phyloP scores from a whole-genome alignment of 2,113 vertebrate species.

The Pseudopipra pipra region DNA sequence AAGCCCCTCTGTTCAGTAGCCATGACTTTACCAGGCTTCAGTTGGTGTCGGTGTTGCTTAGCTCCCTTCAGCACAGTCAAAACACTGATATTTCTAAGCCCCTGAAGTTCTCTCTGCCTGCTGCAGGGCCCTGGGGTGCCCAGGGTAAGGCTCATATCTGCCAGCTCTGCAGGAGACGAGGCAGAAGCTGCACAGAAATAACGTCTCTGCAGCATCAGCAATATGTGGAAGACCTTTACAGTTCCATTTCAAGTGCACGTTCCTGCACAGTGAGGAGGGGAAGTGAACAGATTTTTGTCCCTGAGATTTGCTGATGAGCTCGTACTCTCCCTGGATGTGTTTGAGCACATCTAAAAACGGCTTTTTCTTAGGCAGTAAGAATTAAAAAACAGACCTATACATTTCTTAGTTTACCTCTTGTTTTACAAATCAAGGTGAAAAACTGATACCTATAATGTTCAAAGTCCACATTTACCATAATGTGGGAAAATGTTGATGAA shows the following conservation, averaged over 20 bases:
- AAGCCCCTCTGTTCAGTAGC: not conserved
- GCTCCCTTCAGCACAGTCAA: not conserved
- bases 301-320: not conserved
- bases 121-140: not conserved
- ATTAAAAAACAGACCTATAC: not conserved
- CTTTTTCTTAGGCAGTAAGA: not conserved
- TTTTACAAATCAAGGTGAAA: not conserved
- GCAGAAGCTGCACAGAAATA: not conserved
- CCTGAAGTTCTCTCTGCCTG: not conserved
- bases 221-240: not conserved
- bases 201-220: not conserved
- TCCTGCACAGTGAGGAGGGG: not conserved
- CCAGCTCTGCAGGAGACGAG: not conserved
- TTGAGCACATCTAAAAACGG: not conserved
- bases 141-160: not conserved
- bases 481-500: not conserved
- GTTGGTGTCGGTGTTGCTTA: not conserved
- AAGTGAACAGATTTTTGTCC: not conserved
- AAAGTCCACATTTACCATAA: not conserved
- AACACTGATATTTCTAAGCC: not conserved
- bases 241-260: not conserved
- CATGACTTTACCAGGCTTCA: not conserved
- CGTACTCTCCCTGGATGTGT: not conserved
- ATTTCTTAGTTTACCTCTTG: not conserved
- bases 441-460: not conserved